These are phyloP conservation scores for Acronicta aceris DNA, from an alignment of 2,888 invertebrate genomes.

Conservation along the genomic window DNA sequence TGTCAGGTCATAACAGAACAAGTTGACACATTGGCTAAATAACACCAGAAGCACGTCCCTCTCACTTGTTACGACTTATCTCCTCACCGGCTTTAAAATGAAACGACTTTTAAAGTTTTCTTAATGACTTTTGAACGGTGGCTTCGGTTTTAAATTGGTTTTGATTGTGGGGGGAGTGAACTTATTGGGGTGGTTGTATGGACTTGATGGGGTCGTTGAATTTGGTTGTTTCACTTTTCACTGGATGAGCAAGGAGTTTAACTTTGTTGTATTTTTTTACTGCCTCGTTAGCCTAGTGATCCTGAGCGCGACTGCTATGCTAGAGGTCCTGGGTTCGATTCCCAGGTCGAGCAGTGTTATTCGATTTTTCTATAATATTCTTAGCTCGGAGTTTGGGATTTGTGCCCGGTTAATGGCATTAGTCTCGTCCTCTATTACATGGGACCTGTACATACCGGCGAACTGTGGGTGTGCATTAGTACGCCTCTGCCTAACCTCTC, in stretches of 20 bases:
- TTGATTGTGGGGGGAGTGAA: conserved; percentile 1
- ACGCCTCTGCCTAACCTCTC: no score
- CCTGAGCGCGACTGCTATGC: no score
- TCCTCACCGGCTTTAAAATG: conserved; percentile 5
- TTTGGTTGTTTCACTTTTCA: neutral
- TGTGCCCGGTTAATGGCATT: no score
- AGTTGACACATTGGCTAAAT: conserved; percentile 55
- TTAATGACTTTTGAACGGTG: conserved; percentile 42
- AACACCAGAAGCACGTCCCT: conserved; percentile 44
- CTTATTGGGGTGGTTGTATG: neutral
- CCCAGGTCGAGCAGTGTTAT: no score
- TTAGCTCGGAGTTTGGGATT: no score
- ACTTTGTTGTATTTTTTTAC: no score
- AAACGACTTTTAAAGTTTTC: conserved; percentile 34
- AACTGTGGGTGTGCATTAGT: no score
- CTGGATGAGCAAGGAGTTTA: neutral
- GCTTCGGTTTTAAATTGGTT: conserved; percentile 10
- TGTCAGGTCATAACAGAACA: conserved; percentile 54
- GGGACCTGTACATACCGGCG: no score
- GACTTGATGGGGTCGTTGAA: neutral
- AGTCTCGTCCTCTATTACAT: no score
- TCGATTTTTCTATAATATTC: no score
- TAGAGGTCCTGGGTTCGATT: no score
- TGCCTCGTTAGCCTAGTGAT: no score
- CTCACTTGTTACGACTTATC: conserved; percentile 47